phyloP scores from a whole-genome alignment of 2,797 vertebrate species.

The Otolemur crassicaudatus region DNA sequence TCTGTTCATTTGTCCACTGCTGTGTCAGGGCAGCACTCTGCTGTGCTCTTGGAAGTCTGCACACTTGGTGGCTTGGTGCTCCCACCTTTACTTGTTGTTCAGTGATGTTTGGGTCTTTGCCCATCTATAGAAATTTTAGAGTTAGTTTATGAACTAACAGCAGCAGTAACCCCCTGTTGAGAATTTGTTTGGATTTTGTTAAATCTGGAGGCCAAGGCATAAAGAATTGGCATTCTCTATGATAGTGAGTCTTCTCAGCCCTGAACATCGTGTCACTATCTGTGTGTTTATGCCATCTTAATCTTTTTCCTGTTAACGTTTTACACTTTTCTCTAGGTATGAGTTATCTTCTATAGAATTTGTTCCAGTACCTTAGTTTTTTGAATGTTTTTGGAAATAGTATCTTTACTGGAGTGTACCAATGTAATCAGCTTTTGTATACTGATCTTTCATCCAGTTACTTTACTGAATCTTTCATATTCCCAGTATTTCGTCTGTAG shows the following conservation, averaged over 20 bases:
- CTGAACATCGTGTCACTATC: background rate
- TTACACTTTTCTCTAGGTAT: background rate
- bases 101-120: background rate
- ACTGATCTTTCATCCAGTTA: background rate
- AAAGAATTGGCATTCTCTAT: background rate
- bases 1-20: background rate
- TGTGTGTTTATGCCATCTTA: background rate
- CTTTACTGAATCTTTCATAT: background rate
- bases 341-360: background rate
- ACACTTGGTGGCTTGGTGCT: no score
- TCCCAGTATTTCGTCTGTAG: background rate
- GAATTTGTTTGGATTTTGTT: background rate
- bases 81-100: background rate
- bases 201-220: background rate
- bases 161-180: no score
- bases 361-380: background rate
- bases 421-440: background rate
- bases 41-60: background rate
- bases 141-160: background rate
- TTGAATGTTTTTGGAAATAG: background rate
- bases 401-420: background rate
- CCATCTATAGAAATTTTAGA: background rate
- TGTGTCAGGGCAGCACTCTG: fast-evolving
- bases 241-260: background rate
- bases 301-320: background rate